These are phyloP conservation scores for Cephus nigrinus DNA, from an alignment of 2,888 invertebrate species.

Conservation along the genomic window DNA sequence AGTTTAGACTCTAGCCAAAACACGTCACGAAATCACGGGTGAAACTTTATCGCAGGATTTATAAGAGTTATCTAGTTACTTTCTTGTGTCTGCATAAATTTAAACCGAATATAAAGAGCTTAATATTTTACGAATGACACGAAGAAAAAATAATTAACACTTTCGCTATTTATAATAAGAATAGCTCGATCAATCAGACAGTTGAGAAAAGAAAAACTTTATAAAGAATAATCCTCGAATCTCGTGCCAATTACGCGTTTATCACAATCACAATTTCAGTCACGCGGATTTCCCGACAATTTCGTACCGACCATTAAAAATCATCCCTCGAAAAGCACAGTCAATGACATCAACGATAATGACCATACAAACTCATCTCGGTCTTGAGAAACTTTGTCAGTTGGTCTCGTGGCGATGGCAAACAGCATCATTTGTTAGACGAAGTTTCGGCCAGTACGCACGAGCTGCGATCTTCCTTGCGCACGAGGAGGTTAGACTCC, in stretches of 20 bases:
- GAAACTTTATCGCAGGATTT: background rate
- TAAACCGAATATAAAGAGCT: background rate
- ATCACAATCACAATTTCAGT: background rate
- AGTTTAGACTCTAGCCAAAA: background rate
- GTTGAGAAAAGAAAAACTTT: background rate
- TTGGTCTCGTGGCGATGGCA: constrained; percentile 3
- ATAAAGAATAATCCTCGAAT: background rate
- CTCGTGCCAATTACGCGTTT: background rate
- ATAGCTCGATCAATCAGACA: background rate
- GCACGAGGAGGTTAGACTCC: background rate
- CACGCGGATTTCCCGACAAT: background rate
- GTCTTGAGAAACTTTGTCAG: background rate
- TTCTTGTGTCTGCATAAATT: background rate
- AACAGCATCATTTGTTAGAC: constrained; percentile 21
- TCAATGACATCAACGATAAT: background rate
- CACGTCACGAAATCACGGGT: background rate
- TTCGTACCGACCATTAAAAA: background rate
- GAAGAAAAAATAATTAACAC: background rate
- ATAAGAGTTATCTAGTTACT: background rate
- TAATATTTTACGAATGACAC: background rate
- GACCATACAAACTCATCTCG: background rate
- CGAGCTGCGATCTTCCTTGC: constrained; percentile 16
- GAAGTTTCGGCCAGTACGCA: constrained; percentile 17
- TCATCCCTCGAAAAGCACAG: background rate
- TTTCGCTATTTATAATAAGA: background rate